Evolutionary conservation across 2,888 invertebrate species (phyloP).

Genomic region (Protophormia terraenovae): DNA sequence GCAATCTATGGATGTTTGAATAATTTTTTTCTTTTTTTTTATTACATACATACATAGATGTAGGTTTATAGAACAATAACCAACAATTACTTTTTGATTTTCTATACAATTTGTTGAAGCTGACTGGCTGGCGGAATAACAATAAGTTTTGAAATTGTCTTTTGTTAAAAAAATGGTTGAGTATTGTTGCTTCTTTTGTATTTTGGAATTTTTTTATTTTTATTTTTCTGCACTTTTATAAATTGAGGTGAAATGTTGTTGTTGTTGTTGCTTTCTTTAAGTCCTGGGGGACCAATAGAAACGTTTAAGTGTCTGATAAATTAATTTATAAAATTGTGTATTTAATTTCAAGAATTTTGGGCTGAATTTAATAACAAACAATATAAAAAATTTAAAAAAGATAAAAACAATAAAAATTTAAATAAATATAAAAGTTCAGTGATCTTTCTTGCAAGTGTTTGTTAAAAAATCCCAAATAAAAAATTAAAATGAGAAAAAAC

Average conservation of each 20-base stretch:
- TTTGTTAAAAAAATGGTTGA: no score
- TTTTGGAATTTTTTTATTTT: no score
- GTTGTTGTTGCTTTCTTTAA: not conserved
- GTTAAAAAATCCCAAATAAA: not conserved
- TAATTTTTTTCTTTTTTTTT: no score
- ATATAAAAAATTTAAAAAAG: not conserved
- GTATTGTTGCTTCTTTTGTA: not conserved
- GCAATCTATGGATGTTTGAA: not conserved
- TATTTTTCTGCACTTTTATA: not conserved
- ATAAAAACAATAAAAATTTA: not conserved
- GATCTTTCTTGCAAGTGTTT: constrained; percentile 38
- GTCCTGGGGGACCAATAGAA: constrained; percentile 49
- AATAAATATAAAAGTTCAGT: constrained; percentile 33
- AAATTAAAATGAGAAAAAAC: not conserved
- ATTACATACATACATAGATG: not conserved
- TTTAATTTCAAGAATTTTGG: not conserved
- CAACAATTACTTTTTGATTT: constrained; percentile 48
- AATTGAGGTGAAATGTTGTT: constrained; percentile 37
- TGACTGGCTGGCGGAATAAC: no score
- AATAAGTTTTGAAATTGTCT: constrained; percentile 36
- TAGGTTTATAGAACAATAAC: constrained; percentile 41
- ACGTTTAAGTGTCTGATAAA: constrained; percentile 26
- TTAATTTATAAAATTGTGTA: not conserved
- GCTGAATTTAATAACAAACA: not conserved
- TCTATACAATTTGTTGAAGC: constrained; percentile 23